phyloP scores from a whole-genome alignment of 2,113 vertebrate genomes.

The Poecile atricapillus region DNA sequence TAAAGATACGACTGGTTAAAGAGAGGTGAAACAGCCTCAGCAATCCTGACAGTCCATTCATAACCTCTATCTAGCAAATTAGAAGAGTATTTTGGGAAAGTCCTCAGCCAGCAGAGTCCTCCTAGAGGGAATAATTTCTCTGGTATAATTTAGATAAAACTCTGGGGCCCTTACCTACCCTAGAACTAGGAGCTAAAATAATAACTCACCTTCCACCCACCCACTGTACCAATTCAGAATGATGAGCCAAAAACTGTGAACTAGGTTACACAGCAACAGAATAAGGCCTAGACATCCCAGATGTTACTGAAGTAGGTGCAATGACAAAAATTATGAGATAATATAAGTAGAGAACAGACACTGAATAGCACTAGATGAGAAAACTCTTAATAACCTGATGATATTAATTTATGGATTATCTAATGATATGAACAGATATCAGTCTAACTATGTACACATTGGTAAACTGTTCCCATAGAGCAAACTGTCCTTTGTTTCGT shows the following conservation, averaged over 20 bases:
- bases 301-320: not conserved
- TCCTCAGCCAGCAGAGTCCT: not conserved
- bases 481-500: not conserved
- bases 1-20: not conserved
- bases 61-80: not conserved
- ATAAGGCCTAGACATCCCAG: not conserved
- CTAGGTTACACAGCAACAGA: slow-evolving; percentile 30
- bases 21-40: not conserved
- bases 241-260: slow-evolving; percentile 3
- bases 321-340: not conserved
- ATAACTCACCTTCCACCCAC: slow-evolving; percentile 35
- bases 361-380: not conserved
- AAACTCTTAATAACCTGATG: not conserved
- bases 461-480: not conserved
- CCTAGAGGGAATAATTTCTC: slow-evolving; percentile 21
- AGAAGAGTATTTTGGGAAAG: slow-evolving; percentile 11
- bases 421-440: not conserved
- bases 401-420: not conserved
- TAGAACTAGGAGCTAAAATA: slow-evolving; percentile 60
- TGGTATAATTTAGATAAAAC: slow-evolving; percentile 45
- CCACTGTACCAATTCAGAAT: not conserved
- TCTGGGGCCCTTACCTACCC: slow-evolving; percentile 54
- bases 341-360: not conserved
- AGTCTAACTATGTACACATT: not conserved
- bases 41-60: not conserved